Evolutionary conservation across 2,888 invertebrate genomes (phyloP), one percentile per base, ranked within the genome.

Genomic region (Arenicola marina): DNA sequence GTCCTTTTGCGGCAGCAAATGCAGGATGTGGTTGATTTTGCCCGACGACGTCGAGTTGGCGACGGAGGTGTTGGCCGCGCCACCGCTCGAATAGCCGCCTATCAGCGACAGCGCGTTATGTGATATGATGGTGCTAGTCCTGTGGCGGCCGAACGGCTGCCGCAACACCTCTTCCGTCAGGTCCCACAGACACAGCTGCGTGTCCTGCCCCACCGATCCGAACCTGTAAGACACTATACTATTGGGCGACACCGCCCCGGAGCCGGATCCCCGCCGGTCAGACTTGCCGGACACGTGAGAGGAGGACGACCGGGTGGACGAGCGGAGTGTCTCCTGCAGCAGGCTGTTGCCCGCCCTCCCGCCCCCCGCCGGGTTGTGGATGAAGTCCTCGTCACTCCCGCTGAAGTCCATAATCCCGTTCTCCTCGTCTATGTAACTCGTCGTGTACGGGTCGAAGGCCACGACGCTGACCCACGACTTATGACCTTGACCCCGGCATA

Each of bases 391-490:
- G 51, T 80, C 80, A 69, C 75, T 78, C 57, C 76, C 80, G 67
- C 78, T 76, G 78, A 87, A 87, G 72, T 88, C 89, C 65, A 77
- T 28, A 28, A 45, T n/a, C 24, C 33, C 55, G 73, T 61, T 67
- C 66, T 67, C 85, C 11, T 32, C 76, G 65, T 88, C 68, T 2
- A 51, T 88, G 73, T 90, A 89, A 59, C 89, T 89, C 11, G 91
- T 91, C 11, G 80, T 79, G 71, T 76, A 80, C 3, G 77, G 75
- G 67, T 84, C 83, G 73, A 97, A 96, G 3, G 95, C 92, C 26
- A 98, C 97, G 26, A 95, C 93, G 57, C 94, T 93, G 24, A 99
- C 95, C 99, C 99, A 99, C 61, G 96, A 96, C 73, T 93, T 89
- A 84, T 98, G 98, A 0, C 98, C 99, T 80, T 96, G 95, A 0